Conservation (phyloP, 2,113 vertebrate species). For the Heliornis fulica region DNA sequence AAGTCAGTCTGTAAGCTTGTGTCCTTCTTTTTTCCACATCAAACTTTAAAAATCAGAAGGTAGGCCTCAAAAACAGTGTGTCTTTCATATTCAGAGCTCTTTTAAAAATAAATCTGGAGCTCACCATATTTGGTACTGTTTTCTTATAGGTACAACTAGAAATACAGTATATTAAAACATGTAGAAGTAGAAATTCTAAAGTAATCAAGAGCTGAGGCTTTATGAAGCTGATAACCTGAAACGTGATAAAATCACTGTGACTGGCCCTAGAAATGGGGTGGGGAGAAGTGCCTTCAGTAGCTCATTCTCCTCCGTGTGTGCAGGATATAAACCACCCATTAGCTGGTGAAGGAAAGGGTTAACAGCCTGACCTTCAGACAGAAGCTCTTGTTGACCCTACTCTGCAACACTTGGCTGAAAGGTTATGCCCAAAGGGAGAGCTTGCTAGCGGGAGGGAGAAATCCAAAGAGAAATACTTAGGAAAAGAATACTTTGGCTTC, state of each 20-base stretch:
- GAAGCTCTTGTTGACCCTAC: conserved; percentile 23
- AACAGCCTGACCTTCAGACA: conserved; percentile 26
- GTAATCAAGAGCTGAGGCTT: not conserved
- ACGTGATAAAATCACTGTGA: not conserved
- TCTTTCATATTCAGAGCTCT: not conserved
- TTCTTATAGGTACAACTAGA: not conserved
- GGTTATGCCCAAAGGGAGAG: conserved; percentile 18
- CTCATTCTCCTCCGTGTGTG: not conserved
- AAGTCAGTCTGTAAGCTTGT: not conserved
- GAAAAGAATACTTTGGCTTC: not conserved
- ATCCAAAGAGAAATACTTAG: not conserved
- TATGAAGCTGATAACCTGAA: not conserved
- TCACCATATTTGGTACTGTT: accelerated
- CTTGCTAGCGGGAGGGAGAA: not conserved
- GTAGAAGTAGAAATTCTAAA: not conserved
- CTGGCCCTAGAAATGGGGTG: not conserved
- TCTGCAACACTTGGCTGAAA: conserved; percentile 5
- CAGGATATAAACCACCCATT: not conserved
- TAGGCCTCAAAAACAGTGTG: not conserved
- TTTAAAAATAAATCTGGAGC: not conserved
- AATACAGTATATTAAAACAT: not conserved
- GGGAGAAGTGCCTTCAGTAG: not conserved
- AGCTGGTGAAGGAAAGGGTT: not conserved
- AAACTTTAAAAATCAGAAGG: not conserved
- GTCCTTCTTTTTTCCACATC: not conserved